These are phyloP conservation scores for Dasypus novemcinctus DNA, from an alignment of 2,113 vertebrate genomes.

Conservation along the genomic window DNA sequence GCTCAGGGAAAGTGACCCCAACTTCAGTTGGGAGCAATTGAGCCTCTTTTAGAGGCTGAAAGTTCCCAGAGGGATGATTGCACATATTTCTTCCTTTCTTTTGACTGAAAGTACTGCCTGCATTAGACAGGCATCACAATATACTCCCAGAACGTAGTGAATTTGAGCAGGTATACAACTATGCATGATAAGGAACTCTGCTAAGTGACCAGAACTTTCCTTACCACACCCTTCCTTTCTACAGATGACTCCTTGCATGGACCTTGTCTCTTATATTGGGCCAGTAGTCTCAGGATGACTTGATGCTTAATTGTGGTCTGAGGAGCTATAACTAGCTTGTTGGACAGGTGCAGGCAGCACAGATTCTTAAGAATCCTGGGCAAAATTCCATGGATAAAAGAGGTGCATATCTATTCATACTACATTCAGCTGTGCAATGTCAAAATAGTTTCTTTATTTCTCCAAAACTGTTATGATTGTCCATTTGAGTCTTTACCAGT, in stretches of 20 bases:
- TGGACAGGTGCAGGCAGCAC: neutral
- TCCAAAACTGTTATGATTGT: neutral
- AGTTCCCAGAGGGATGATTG: neutral
- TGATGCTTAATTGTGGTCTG: neutral
- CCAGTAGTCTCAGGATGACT: neutral
- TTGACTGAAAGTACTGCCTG: neutral
- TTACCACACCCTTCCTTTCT: too few species aligned
- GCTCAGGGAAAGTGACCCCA: neutral
- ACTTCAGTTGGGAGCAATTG: neutral
- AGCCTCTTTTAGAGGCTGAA: neutral
- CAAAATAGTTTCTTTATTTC: too few species aligned
- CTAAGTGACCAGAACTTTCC: neutral
- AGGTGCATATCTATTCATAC: neutral
- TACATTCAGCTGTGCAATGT: too few species aligned
- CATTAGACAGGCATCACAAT: neutral
- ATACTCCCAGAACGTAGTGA: neutral
- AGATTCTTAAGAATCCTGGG: neutral
- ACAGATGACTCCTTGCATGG: neutral
- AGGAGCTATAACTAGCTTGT: neutral
- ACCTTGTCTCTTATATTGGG: neutral
- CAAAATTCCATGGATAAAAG: neutral
- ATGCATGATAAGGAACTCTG: neutral
- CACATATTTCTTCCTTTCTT: neutral
- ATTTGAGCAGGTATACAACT: neutral
- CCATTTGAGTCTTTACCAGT: neutral